Evolutionary conservation across 1,140 invertebrate genomes (phyloP), one percentile per base, ranked within the genome.

Genomic region (Sminthurinus signatus): DNA sequence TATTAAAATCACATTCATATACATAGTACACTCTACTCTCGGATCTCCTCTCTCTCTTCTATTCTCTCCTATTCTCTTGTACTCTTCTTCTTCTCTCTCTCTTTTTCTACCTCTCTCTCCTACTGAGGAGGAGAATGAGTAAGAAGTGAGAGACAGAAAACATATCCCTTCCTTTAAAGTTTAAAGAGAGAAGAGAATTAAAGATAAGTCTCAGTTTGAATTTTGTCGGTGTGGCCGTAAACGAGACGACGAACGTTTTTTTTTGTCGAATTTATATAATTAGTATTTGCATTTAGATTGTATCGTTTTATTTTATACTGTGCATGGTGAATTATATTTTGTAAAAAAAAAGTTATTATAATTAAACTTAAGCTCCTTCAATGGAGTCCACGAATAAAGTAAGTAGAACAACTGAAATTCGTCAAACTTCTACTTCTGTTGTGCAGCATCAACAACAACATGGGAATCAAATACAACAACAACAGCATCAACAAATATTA

Each of bases 141-240:
- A 15, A 36, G 32, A 15, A 36, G 32, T 8, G 32, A 36, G 32
- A 36, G 32, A 36, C 5, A 36, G 32, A 36, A 15, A 36, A 36
- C 32, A 8, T 15, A 36, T 36, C 32, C 32, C 32, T 15, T 36
- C 54, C 29, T 56, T 56, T 56, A 56, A 56, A 56, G 12, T 56
- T 56, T 56, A 56, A 56, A 56, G 54, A 36, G 54, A 56, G 54
- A 56, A 17, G 54, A 36, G 23, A 56, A 56, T 32, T 17, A n/a
- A 14, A 21, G 54, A n/a, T 56, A 56, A 42, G 36, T 56, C 36
- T 56, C 36, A 56, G 54, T 56, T 56, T 56, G 29, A 56, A 56
- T 42, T 56, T 56, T 56, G 54, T 56, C 54, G 54, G 54, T 56
- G 54, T 56, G 54, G 54, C 54, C 54, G 54, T 56, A 23, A 56